Base-by-base conservation (phyloP, 2,888 invertebrate species). In the Sinohyriopsis cumingii region DNA sequence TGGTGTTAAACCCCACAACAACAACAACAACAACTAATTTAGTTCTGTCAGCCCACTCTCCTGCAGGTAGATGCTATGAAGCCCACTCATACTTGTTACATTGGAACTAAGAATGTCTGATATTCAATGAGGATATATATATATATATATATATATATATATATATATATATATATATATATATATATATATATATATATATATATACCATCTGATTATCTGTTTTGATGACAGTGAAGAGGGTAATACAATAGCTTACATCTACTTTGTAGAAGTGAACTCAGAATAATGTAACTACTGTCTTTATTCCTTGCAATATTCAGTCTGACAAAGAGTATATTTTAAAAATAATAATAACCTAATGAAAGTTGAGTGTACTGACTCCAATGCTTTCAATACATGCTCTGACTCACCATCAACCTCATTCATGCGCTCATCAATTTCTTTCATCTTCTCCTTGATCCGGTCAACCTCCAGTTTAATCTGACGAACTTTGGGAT, bases 361-460 rank as follows among this genome's bases (percentile, higher is more conserved):
- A 19, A 57, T 57, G 15, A 45, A 18, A 63, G 6, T 22, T 55
- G 55, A 56, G 28, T 28, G 53, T 55, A 28, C 33, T 22, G 4
- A 59, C 20, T 25, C 33, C 0, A 57, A 28, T 18, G 59, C 20
- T 7, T 54, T 54, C 25, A 19, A 20, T 3, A 54, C 55, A 20
- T 19, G 2, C 55, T 56, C 22, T 45, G 61, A 65, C 73, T 67
- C 75, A 88, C 87, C 84, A 80, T 88, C 86, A 53, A 88, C 75
- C 59, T 87, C 81, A 22, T 85, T 78, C 24, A 88, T 76, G 59
- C 88, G 73, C 63, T 83, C 76, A 55, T 86, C 85, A 53, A 84
- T 81, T 45, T 83, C 75, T 61, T 78, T 78, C 55, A 87, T 73
- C 70, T 86, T 86, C 63, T 85, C 84, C 56, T 82, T 79, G 56